These are phyloP conservation scores for Styela plicata DNA, from an alignment of 23 tunicate species.

Conservation along the genomic window DNA sequence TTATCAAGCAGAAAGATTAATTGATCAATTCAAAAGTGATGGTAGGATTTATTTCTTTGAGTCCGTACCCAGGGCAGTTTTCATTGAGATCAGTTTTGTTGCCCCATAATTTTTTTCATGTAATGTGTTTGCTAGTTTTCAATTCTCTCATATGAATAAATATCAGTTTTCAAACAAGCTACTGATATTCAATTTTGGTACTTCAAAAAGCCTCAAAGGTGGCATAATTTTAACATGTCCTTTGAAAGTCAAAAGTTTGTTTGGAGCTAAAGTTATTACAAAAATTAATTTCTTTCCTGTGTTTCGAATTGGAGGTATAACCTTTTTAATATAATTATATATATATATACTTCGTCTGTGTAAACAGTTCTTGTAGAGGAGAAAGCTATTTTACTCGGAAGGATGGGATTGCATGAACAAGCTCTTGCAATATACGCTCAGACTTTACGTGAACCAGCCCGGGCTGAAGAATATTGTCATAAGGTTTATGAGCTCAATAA, in stretches of 20 bases:
- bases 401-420: slow-evolving; percentile 57
- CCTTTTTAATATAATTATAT: too few relatives aligned
- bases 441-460: slow-evolving; percentile 33
- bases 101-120: too few relatives aligned
- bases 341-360: too few relatives aligned
- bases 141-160: background rate
- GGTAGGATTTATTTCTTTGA: slow-evolving; percentile 26
- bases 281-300: too few relatives aligned
- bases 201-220: too few relatives aligned
- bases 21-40: slow-evolving; percentile 49
- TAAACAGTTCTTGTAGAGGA: slow-evolving; percentile 61
- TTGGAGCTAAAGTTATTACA: too few relatives aligned
- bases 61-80: background rate
- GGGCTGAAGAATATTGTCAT: slow-evolving; percentile 71
- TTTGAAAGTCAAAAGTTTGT: too few relatives aligned
- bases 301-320: too few relatives aligned
- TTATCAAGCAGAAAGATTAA: slow-evolving; percentile 63
- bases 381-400: slow-evolving; percentile 80
- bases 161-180: background rate
- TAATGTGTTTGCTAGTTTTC: background rate
- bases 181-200: background rate
- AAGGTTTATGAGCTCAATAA: slow-evolving; percentile 62
- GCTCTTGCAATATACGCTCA: slow-evolving; percentile 76
- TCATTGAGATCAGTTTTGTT: too few relatives aligned
- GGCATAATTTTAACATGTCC: too few relatives aligned